phyloP scores from a whole-genome alignment of 1,140 invertebrate species.

The Psilanteris sp. region DNA sequence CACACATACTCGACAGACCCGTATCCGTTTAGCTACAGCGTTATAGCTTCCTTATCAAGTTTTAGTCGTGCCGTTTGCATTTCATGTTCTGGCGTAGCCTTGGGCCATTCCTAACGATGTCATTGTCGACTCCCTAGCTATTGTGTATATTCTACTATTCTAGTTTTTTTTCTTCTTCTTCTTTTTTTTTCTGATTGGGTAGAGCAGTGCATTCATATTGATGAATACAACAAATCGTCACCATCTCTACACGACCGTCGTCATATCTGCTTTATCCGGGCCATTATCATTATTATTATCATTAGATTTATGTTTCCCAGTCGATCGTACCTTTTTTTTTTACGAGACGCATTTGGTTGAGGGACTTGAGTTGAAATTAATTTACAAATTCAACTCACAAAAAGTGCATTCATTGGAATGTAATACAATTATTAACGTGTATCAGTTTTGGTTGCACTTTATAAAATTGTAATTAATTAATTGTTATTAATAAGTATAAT shows the following conservation, averaged over 20 bases:
- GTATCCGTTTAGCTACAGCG: constrained; percentile 65
- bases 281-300: constrained; percentile 37
- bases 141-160: constrained; percentile 73
- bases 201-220: constrained; percentile 57
- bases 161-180: too few relatives aligned
- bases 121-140: constrained; percentile 75
- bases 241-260: constrained; percentile 55
- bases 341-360: constrained; percentile 31
- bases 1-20: too few relatives aligned
- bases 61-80: constrained; percentile 69
- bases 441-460: too few relatives aligned
- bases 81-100: constrained; percentile 67
- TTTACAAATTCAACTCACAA: too few relatives aligned
- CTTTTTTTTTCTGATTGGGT: constrained; percentile 61
- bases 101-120: constrained; percentile 77
- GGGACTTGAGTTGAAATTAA: too few relatives aligned
- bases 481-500: too few relatives aligned
- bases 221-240: constrained; percentile 74
- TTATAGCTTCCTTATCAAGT: constrained; percentile 65
- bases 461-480: too few relatives aligned
- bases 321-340: constrained; percentile 34
- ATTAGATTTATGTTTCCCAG: constrained; percentile 28
- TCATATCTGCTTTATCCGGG: constrained; percentile 42
- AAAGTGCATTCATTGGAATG: too few relatives aligned
- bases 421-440: too few relatives aligned